Conservation (phyloP, 2,888 invertebrate genomes). For the Lepidonotus clava region DNA sequence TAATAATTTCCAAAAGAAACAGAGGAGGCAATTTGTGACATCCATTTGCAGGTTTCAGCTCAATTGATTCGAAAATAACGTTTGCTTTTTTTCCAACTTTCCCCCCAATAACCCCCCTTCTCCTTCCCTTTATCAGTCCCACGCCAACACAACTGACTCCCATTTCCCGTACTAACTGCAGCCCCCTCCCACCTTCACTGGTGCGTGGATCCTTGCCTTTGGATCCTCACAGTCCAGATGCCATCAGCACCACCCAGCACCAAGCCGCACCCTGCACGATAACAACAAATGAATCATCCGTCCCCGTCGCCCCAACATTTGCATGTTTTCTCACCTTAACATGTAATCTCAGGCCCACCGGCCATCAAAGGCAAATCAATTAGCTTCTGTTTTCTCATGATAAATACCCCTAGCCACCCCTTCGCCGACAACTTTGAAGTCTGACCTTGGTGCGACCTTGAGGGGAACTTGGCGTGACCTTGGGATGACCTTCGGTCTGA, state of each 20-base stretch:
- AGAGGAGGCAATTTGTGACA: too few species aligned
- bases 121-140: too few species aligned
- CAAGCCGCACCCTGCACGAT: background rate
- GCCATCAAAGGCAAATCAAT: conserved; percentile 49
- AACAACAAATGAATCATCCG: conserved; percentile 32
- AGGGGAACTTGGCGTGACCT: background rate
- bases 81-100: background rate
- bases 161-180: too few species aligned
- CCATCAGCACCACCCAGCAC: conserved; percentile 2
- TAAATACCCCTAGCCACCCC: background rate
- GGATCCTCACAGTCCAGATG: conserved; percentile 10
- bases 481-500: background rate
- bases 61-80: too few species aligned
- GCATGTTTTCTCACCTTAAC: conserved; percentile 45
- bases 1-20: too few species aligned
- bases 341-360: conserved; percentile 30
- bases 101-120: background rate
- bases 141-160: too few species aligned
- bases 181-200: conserved; percentile 7
- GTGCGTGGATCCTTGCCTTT: conserved; percentile 17
- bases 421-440: conserved; percentile 45
- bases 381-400: conserved; percentile 48
- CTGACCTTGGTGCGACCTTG: conserved; percentile 44
- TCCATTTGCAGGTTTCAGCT: too few species aligned
- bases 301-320: background rate